Percentiles rank a stretch among this genome's conserved stretches.
These are phyloP conservation scores for Drosophila histrio DNA, from an alignment of 2,888 invertebrate species.

Conservation along the genomic window DNA sequence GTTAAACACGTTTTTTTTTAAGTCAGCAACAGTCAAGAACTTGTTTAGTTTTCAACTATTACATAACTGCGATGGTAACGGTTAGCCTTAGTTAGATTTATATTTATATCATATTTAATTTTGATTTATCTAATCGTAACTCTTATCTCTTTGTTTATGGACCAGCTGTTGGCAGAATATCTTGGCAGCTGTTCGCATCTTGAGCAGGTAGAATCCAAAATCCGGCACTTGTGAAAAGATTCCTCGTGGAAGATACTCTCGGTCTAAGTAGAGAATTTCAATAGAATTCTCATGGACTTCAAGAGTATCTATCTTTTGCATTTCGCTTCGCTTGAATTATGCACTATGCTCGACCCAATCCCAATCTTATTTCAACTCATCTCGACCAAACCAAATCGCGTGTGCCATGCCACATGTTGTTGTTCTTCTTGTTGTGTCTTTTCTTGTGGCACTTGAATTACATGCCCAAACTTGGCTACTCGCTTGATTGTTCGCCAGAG, in stretches of 20 bases:
- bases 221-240: constrained; percentile 52
- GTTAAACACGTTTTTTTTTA: constrained; percentile 57
- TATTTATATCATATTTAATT: not conserved
- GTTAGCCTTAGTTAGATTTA: not conserved
- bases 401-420: constrained; percentile 24
- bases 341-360: constrained; percentile 2
- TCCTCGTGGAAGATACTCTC: constrained; percentile 16
- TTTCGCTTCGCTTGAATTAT: constrained; percentile 33
- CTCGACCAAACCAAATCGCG: constrained; percentile 14
- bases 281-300: constrained; percentile 32
- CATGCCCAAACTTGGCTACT: constrained; percentile 41
- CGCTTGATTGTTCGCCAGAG: constrained; percentile 4
- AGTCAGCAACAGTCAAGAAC: not conserved
- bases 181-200: constrained; percentile 10
- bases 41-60: constrained; percentile 17
- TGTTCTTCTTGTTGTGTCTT: constrained; percentile 4
- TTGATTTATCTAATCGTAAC: constrained; percentile 11
- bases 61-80: constrained; percentile 11
- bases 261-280: constrained; percentile 47
- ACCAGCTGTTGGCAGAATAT: constrained; percentile 4
- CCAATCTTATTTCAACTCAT: not conserved
- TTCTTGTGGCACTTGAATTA: constrained; percentile 43
- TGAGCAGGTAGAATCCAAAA: constrained; percentile 50
- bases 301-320: constrained; percentile 7
- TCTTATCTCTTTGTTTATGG: not conserved